Percentiles rank a stretch among this genome's conserved stretches.
Evolutionary conservation across 2,888 invertebrate genomes (phyloP).

Genomic region (Lasioglossum pauxillum): DNA sequence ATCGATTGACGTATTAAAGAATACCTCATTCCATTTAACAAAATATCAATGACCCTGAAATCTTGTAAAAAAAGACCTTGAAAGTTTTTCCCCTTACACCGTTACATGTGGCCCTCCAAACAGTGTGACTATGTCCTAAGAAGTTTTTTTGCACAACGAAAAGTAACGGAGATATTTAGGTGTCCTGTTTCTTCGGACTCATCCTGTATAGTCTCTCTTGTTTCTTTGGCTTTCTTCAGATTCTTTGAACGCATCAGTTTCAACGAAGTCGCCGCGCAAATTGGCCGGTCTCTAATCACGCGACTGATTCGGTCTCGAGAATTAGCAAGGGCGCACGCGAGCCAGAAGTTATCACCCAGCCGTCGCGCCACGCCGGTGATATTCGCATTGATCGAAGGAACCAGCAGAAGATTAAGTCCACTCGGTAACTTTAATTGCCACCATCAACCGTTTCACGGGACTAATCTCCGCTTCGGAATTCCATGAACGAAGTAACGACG

Average conservation of each 20-base stretch:
- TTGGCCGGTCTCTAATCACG: neutral
- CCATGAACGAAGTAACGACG: conserved; percentile 60
- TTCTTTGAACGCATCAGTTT: neutral
- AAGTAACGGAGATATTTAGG: no score
- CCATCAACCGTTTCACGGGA: conserved; percentile 53
- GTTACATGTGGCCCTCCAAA: no score
- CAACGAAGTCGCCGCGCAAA: neutral
- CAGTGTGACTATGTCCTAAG: no score
- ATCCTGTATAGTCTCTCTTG: no score
- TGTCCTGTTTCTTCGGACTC: no score
- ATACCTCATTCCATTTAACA: no score
- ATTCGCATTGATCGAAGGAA: conserved; percentile 26
- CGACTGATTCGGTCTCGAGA: neutral
- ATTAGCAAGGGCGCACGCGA: neutral
- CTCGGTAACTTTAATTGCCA: conserved; percentile 58
- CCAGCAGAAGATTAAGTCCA: conserved; percentile 41
- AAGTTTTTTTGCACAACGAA: no score
- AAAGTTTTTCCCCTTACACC: no score
- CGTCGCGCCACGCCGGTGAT: neutral
- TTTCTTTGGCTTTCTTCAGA: neutral
- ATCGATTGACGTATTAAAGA: no score
- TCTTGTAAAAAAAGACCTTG: no score
- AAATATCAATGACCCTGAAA: no score
- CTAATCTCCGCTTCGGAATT: conserved; percentile 77
- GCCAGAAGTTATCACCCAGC: conserved; percentile 4